These are phyloP conservation scores for Esperia sulphurella DNA, from an alignment of 2,888 invertebrate species.

Conservation along the genomic window DNA sequence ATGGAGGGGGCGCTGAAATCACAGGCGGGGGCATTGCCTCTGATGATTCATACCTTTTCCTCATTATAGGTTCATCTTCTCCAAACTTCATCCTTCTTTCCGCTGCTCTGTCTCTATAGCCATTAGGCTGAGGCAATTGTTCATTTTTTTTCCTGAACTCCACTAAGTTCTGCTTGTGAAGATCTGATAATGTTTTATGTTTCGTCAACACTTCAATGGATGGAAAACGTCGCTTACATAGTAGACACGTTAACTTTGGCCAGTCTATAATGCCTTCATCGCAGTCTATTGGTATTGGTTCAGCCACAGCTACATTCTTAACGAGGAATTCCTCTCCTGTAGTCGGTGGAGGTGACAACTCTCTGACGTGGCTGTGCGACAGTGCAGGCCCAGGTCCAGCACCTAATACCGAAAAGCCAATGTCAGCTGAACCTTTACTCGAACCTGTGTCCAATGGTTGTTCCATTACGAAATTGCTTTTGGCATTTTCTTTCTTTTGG, in stretches of 20 bases:
- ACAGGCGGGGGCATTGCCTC: constrained; percentile 68
- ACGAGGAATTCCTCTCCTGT: constrained; percentile 57
- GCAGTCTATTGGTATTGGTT: constrained; percentile 80
- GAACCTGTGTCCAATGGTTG: constrained; percentile 66
- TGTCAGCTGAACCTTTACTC: constrained; percentile 91
- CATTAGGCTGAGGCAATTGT: constrained; percentile 49
- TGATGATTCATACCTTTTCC: constrained; percentile 61
- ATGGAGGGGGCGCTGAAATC: constrained; percentile 81
- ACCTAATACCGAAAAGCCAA: constrained; percentile 94
- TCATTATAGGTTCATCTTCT: constrained; percentile 83
- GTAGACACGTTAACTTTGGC: constrained; percentile 92
- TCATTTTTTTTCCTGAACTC: constrained; percentile 69
- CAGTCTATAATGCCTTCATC: constrained; percentile 92
- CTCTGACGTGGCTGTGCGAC: constrained; percentile 44
- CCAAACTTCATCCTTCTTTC: constrained; percentile 96
- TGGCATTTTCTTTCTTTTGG: constrained; percentile 91
- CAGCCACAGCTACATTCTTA: constrained; percentile 58
- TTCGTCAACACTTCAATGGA: constrained; percentile 92
- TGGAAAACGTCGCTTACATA: constrained; percentile 97
- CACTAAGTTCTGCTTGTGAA: constrained; percentile 94
- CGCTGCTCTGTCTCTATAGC: constrained; percentile 96
- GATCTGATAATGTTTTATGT: constrained; percentile 94
- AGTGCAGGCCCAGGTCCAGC: constrained; percentile 73
- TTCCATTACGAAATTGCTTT: constrained; percentile 66
- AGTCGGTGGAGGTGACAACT: constrained; percentile 51